Conservation (phyloP, 1,140 invertebrate genomes). For the Apis cerana region DNA sequence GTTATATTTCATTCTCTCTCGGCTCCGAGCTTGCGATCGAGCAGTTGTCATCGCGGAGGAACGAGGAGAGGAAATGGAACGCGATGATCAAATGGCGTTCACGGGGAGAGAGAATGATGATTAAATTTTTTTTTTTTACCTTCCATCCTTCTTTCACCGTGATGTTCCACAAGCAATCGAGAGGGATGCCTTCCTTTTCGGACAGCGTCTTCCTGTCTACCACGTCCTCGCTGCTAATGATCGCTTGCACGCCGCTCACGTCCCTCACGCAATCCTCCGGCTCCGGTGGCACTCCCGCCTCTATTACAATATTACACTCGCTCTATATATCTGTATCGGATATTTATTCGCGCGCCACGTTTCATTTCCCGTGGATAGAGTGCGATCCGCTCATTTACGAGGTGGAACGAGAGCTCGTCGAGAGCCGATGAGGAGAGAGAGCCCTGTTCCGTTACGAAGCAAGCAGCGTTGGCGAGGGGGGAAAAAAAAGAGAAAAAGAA, state of each 20-base stretch:
- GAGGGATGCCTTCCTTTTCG: slow-evolving; percentile 81
- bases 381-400: neutral
- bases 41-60: neutral
- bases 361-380: neutral
- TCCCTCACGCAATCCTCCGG: slow-evolving; percentile 81
- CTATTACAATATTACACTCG: slow-evolving; percentile 66
- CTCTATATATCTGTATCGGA: too few species aligned
- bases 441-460: neutral
- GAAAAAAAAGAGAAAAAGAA: neutral
- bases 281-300: slow-evolving; percentile 79
- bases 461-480: too few species aligned
- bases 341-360: neutral
- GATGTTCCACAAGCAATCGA: slow-evolving; percentile 93
- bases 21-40: too few species aligned
- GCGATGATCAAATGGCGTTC: neutral
- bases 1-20: neutral
- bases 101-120: too few species aligned
- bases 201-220: slow-evolving; percentile 80
- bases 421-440: neutral
- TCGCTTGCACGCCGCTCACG: slow-evolving; percentile 80
- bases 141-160: slow-evolving; percentile 85
- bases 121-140: slow-evolving; percentile 78
- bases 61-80: neutral
- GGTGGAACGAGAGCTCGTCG: neutral
- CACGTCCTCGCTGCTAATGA: slow-evolving; percentile 82